Base-by-base conservation (phyloP, 2,797 vertebrate species). In the Thamnophis elegans region DNA sequence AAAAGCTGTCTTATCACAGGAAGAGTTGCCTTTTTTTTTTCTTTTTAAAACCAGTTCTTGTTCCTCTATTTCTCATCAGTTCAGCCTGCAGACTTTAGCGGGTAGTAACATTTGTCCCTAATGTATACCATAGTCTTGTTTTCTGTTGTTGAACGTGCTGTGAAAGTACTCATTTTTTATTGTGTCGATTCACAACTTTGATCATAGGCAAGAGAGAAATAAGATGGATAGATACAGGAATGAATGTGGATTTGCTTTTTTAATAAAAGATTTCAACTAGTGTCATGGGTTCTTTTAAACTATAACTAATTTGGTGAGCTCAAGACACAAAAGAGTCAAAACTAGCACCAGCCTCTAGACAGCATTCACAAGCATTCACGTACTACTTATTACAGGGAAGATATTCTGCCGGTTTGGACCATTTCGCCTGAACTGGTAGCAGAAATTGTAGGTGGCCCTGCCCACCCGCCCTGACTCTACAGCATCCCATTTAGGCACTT, bases 181-280 rank as follows among this genome's bases (percentile, higher is more conserved):
- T 36, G 22, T 53, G 32, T 42, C n/a, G 36, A 32, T 47, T 90
- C n/a, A 25, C 53, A 25, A 36, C n/a, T 59, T 36, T 78, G 55
- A 78, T 78, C 53, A 28, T 42, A 51, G 18, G 22, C 85, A 85
- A 60, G 90, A 88, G 26, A 54, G 32, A 26, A 9, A 36, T 91
- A 88, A 73, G 12, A 36, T 55, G 59, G 92, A 91, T 32, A 18
- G 47, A 20, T 4, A 16, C 26, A 12, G 0, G 0, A 95, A 82
- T 56, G 28, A 56, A 87, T 56, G 12, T 0, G 68, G 56, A 25
- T 73, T n/a, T 32, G 36, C 95, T 95, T 91, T 94, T 88, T 90
- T 87, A 91, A 5, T 85, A 10, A 93, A 93, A n/a, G 68, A 26
- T 51, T 93, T 62, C 91, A 47, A 20, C 47, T 65, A 13, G 60